A percentile compares a stretch with the other conserved stretches of the same genome.
Evolutionary conservation across 2,888 invertebrate genomes (phyloP).

Genomic region (Habroteleia sp.): DNA sequence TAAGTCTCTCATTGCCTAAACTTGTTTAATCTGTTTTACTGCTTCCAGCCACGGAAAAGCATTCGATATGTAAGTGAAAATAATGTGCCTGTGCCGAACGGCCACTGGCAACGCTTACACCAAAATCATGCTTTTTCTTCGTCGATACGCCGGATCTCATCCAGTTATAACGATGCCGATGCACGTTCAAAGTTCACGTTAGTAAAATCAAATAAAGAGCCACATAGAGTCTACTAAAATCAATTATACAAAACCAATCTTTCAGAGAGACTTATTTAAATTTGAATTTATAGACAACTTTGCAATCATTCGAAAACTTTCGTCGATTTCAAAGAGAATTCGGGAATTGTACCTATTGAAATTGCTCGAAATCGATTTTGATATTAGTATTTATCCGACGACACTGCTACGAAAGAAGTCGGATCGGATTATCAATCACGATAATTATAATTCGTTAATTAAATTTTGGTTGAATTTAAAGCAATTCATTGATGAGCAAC

Average conservation of each 20-base stretch:
- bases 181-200: constrained; percentile 63
- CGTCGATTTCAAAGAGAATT: too few relatives aligned
- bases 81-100: constrained; percentile 52
- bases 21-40: constrained; percentile 63
- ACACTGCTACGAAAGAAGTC: too few relatives aligned
- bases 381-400: too few relatives aligned
- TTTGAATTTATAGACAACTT: too few relatives aligned
- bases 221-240: constrained; percentile 61
- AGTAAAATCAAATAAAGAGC: constrained; percentile 61
- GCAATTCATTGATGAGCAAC: too few relatives aligned
- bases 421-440: too few relatives aligned
- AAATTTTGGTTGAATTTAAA: too few relatives aligned
- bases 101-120: constrained; percentile 58
- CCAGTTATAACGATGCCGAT: constrained; percentile 63
- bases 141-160: constrained; percentile 61
- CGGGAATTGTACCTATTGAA: too few relatives aligned
- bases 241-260: too few relatives aligned
- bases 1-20: constrained; percentile 54
- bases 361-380: too few relatives aligned
- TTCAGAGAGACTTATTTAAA: constrained; percentile 54
- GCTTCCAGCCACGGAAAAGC: constrained; percentile 62
- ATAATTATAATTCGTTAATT: too few relatives aligned
- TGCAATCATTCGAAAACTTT: too few relatives aligned
- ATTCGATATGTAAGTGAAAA: constrained; percentile 62
- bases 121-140: constrained; percentile 62